Evolutionary conservation across 2,888 invertebrate species (phyloP).

Genomic region (Ephialtes manifestator): DNA sequence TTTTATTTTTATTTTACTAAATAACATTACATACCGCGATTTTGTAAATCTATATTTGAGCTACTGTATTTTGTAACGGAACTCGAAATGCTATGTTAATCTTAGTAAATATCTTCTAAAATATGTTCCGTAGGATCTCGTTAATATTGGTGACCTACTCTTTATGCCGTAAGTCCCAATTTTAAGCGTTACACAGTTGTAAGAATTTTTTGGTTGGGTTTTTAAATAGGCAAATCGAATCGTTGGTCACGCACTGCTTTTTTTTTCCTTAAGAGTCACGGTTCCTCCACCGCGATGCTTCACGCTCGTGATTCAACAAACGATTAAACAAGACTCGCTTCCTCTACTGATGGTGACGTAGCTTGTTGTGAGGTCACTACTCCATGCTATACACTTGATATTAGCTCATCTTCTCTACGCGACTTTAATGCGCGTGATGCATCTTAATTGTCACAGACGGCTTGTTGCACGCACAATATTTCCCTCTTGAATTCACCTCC

Average conservation of each 20-base stretch:
- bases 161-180: background rate
- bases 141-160: background rate
- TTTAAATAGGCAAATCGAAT: slow-evolving; percentile 67
- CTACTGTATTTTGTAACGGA: background rate
- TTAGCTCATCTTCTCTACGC: slow-evolving; percentile 58
- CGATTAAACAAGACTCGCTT: slow-evolving; percentile 67
- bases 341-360: slow-evolving; percentile 39
- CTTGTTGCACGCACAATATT: slow-evolving; percentile 66
- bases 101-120: background rate
- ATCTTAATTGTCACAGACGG: slow-evolving; percentile 69
- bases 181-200: background rate
- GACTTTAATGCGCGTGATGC: slow-evolving; percentile 48
- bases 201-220: slow-evolving; percentile 6
- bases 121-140: background rate
- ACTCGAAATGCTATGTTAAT: background rate
- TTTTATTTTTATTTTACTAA: background rate
- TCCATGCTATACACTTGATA: slow-evolving; percentile 24
- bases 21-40: no score
- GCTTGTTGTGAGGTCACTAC: slow-evolving; percentile 3
- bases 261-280: slow-evolving; percentile 52
- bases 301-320: slow-evolving; percentile 68
- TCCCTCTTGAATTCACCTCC: slow-evolving; percentile 65
- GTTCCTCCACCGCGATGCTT: slow-evolving; percentile 48
- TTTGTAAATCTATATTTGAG: background rate
- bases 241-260: slow-evolving; percentile 55